phyloP scores from a whole-genome alignment of 2,113 vertebrate species.

The Rhinogobius similis region DNA sequence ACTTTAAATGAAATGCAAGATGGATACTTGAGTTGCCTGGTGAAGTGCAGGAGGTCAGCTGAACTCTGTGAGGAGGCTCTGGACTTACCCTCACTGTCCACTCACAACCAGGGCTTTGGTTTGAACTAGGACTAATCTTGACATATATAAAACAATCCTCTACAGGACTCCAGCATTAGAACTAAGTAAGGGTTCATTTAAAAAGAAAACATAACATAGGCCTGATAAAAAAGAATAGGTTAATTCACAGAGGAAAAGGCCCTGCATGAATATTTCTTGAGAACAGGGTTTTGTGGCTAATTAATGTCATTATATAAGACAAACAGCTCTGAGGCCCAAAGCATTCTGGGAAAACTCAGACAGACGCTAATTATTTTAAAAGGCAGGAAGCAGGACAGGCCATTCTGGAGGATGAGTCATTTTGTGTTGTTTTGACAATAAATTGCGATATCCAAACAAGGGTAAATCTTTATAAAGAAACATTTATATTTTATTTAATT shows the following conservation, averaged over 20 bases:
- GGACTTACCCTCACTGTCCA: too few species aligned
- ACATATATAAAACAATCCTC: too few species aligned
- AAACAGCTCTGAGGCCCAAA: not conserved
- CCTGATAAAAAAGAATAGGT: too few species aligned
- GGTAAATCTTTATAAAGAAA: not conserved
- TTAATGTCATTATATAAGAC: constrained; percentile 4
- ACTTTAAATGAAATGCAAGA: too few species aligned
- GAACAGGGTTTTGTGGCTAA: not conserved
- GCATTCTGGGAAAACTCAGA: constrained; percentile 13
- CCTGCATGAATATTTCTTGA: not conserved
- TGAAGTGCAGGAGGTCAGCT: too few species aligned
- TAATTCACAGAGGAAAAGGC: not conserved
- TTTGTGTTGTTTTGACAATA: not conserved
- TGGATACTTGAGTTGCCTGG: too few species aligned
- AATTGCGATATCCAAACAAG: not conserved
- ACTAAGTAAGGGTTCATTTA: too few species aligned
- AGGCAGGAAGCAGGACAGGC: not conserved
- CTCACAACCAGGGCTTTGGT: too few species aligned
- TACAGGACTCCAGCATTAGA: too few species aligned
- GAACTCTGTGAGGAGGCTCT: too few species aligned
- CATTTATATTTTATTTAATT: not conserved
- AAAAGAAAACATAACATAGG: too few species aligned
- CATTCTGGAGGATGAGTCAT: not conserved
- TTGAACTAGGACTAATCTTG: too few species aligned
- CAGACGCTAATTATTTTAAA: constrained; percentile 1